Conservation (phyloP, 2,113 vertebrate species). For the Dromaius novaehollandiae region DNA sequence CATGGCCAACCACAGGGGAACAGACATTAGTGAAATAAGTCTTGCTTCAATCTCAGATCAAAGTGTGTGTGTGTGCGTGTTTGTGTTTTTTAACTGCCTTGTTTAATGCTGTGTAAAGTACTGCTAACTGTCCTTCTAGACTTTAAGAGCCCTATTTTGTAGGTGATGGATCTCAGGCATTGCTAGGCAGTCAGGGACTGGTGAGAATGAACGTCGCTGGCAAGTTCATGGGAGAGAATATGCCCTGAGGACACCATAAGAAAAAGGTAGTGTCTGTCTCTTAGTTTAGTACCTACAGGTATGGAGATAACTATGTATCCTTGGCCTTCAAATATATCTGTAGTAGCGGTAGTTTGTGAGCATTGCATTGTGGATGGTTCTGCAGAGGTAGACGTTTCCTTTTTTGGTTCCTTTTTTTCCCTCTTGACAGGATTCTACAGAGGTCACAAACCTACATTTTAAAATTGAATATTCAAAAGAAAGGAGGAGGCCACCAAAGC, state of each 20-base stretch:
- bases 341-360: not conserved
- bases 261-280: not conserved
- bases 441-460: not conserved
- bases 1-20: not conserved
- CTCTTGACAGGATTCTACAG: not conserved
- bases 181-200: not conserved
- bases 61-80: no score
- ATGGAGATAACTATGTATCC: not conserved
- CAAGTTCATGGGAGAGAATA: not conserved
- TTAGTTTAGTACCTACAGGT: not conserved
- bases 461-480: not conserved
- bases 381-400: not conserved
- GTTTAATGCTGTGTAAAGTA: constrained; percentile 19
- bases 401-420: not conserved
- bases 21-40: not conserved
- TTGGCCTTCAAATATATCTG: not conserved
- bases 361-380: not conserved
- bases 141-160: not conserved
- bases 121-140: not conserved
- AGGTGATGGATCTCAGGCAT: not conserved
- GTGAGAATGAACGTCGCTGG: not conserved
- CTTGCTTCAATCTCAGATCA: not conserved
- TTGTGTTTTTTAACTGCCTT: not conserved
- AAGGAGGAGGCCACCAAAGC: not conserved
- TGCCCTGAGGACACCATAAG: not conserved